These are phyloP conservation scores for Dunckerocampus dactyliophorus DNA, from an alignment of 2,113 vertebrate species.

Conservation along the genomic window DNA sequence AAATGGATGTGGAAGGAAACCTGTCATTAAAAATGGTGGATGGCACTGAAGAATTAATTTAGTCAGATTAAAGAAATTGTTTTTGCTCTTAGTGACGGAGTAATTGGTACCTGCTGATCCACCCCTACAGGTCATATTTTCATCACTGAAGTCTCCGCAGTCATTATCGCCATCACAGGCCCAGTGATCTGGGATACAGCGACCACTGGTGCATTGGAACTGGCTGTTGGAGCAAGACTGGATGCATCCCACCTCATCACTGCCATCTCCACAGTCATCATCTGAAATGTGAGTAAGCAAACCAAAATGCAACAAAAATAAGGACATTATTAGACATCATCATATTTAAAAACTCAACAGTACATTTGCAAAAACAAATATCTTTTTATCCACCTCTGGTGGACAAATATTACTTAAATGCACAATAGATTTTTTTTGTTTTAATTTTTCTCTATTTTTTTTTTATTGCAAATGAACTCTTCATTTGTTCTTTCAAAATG, in stretches of 20 bases:
- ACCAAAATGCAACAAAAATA: not conserved
- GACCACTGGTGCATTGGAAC: conserved; percentile 86
- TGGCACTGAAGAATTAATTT: not conserved
- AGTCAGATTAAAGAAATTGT: not conserved
- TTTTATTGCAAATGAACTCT: no score
- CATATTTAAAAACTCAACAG: no score
- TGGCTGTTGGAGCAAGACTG: conserved; percentile 84
- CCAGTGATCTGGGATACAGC: conserved; percentile 92
- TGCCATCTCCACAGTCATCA: conserved; percentile 91
- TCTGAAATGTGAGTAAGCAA: conserved; percentile 66
- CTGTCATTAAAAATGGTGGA: not conserved
- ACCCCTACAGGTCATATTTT: conserved; percentile 83
- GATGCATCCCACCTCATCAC: conserved; percentile 85
- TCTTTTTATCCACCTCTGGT: no score
- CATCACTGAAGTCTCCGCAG: conserved; percentile 95
- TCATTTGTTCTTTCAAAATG: not conserved
- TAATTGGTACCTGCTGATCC: conserved; percentile 76
- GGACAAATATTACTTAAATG: no score
- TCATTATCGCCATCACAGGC: conserved; percentile 95
- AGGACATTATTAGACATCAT: not conserved
- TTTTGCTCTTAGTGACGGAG: not conserved
- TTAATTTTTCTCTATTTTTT: no score
- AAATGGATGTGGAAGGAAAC: conserved; percentile 5
- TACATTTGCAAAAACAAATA: no score
- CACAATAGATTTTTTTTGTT: no score